Percentiles rank a stretch among this genome's conserved stretches.
These are phyloP conservation scores for Diploptera punctata DNA, from an alignment of 2,888 invertebrate genomes.

Conservation along the genomic window DNA sequence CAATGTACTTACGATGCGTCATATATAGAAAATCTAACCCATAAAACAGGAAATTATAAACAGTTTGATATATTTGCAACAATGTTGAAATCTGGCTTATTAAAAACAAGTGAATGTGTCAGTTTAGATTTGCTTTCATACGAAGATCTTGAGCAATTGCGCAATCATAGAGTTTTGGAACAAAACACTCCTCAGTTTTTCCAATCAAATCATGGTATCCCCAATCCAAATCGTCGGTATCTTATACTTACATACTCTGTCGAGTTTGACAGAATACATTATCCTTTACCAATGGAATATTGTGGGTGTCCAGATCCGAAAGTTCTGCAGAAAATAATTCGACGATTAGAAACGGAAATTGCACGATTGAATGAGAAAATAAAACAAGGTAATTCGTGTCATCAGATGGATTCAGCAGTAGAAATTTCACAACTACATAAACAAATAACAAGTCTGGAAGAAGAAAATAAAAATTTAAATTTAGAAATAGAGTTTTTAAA, in stretches of 20 bases:
- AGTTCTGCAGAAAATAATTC: constrained; percentile 59
- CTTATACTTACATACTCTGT: constrained; percentile 62
- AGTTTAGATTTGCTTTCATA: constrained; percentile 60
- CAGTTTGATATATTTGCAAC: constrained; percentile 61
- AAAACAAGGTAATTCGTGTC: too few species aligned
- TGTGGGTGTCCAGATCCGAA: constrained; percentile 60
- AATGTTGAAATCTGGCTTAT: constrained; percentile 62
- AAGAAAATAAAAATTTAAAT: too few species aligned
- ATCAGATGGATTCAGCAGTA: too few species aligned
- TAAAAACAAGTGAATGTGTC: constrained; percentile 62
- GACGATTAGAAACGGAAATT: constrained; percentile 58
- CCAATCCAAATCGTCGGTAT: constrained; percentile 53
- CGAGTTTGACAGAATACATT: constrained; percentile 60
- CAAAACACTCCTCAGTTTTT: constrained; percentile 3
- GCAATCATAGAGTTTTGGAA: constrained; percentile 52
- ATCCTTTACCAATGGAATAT: constrained; percentile 59
- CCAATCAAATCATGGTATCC: constrained; percentile 6
- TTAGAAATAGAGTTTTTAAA: too few species aligned
- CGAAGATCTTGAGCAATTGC: constrained; percentile 59
- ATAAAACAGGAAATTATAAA: constrained; percentile 63
- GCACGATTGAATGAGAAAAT: constrained; percentile 49
- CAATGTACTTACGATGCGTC: constrained; percentile 59
- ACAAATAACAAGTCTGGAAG: too few species aligned
- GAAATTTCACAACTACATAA: too few species aligned
- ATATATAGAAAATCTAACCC: constrained; percentile 63